These are phyloP conservation scores for Drosophila pruinosa DNA, from an alignment of 1,140 invertebrate genomes.

Conservation along the genomic window DNA sequence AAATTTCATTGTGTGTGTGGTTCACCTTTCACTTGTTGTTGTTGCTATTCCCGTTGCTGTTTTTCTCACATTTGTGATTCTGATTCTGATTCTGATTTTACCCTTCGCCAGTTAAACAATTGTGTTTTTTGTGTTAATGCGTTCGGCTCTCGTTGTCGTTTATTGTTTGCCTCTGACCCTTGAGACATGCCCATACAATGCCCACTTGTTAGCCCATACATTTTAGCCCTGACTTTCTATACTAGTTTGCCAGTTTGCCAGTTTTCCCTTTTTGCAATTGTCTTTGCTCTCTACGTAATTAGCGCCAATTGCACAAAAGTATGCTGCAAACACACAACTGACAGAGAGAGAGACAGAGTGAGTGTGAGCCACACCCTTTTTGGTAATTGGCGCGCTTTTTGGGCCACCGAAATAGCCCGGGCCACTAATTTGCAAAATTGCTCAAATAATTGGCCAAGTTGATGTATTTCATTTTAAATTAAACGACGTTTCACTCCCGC, in stretches of 20 bases:
- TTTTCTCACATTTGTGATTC: conserved; percentile 9
- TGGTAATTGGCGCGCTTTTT: conserved; percentile 63
- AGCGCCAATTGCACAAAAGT: conserved; percentile 56
- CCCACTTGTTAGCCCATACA: conserved; percentile 33
- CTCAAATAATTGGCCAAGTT: conserved; percentile 71
- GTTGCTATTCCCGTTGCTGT: conserved; percentile 12
- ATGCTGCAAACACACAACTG: conserved; percentile 44
- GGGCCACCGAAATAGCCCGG: conserved; percentile 41
- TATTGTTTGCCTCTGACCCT: conserved; percentile 45
- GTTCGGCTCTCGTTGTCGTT: conserved; percentile 29
- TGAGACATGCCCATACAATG: conserved; percentile 38
- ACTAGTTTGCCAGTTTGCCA: not conserved
- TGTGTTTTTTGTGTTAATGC: conserved; percentile 47
- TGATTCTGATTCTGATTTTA: conserved; percentile 30
- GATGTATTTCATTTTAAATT: conserved; percentile 74
- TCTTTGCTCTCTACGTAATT: conserved; percentile 49
- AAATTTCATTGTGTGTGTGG: conserved; percentile 73
- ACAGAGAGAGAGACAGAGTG: not conserved
- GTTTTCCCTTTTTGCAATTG: conserved; percentile 31
- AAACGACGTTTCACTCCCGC: conserved; percentile 45
- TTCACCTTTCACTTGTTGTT: conserved; percentile 49
- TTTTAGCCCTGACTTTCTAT: conserved; percentile 23
- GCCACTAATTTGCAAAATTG: conserved; percentile 74
- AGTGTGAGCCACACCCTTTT: conserved; percentile 9
- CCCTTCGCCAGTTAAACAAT: conserved; percentile 37